A percentile compares a stretch with the other conserved stretches of the same genome.
phyloP scores from a whole-genome alignment of 2,888 invertebrate genomes.

The Ctenicera cuprea region DNA sequence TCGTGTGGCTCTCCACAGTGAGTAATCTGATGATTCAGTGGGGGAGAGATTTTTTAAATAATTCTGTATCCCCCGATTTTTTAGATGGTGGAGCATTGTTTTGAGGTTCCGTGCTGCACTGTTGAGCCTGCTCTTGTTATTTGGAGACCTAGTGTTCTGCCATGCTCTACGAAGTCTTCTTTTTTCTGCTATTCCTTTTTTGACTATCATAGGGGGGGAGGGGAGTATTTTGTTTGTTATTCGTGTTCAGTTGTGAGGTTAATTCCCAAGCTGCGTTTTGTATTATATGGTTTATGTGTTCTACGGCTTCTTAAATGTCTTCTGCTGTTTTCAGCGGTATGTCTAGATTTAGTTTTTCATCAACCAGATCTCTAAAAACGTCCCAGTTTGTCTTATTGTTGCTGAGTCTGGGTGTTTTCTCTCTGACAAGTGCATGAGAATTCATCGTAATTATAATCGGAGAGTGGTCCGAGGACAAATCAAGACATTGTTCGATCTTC shows the following conservation, averaged over 20 bases:
- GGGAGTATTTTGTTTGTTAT: background rate
- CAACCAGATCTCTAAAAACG: background rate
- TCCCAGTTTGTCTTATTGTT: background rate
- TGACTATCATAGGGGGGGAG: no score
- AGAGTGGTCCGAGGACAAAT: no score
- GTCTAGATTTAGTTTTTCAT: background rate
- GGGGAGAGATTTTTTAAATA: constrained; percentile 9
- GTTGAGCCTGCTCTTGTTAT: background rate
- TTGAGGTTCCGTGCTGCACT: background rate
- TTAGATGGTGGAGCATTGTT: background rate
- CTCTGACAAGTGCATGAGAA: no score
- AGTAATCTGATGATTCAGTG: constrained; percentile 2
- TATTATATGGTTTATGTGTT: no score
- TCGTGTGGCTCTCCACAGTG: constrained; percentile 3
- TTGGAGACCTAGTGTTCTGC: no score
- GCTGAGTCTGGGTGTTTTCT: background rate
- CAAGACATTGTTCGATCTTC: no score
- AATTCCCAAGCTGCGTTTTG: background rate
- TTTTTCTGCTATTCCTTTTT: background rate
- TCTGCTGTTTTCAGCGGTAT: background rate
- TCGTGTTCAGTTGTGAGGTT: background rate
- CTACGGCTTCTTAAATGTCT: background rate
- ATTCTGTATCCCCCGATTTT: background rate
- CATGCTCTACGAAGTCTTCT: no score
- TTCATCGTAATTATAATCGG: no score